phyloP scores from a whole-genome alignment of 1,140 invertebrate genomes.

The Pinna nobilis region DNA sequence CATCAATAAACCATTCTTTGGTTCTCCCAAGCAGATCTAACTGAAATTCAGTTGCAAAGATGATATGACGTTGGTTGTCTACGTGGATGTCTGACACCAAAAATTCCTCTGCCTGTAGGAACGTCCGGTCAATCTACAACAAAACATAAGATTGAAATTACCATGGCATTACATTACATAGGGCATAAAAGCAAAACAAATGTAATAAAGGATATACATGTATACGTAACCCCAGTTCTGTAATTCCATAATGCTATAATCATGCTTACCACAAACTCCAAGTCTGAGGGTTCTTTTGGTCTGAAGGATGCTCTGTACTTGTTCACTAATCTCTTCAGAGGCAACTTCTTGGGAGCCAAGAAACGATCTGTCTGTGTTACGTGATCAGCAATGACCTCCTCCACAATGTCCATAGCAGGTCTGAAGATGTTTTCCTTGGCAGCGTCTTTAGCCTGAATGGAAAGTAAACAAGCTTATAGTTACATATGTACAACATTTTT shows the following conservation, averaged over 20 bases:
- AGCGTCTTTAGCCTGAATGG: conserved; percentile 13
- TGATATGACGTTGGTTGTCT: conserved; percentile 6
- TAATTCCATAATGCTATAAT: neutral
- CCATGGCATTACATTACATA: too few species aligned
- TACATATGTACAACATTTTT: neutral
- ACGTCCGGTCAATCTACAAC: conserved; percentile 2
- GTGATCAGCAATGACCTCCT: neutral
- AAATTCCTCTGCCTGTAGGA: conserved; percentile 21
- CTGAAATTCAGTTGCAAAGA: conserved; percentile 23
- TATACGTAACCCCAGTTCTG: neutral
- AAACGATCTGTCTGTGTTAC: neutral
- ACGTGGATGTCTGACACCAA: conserved; percentile 9
- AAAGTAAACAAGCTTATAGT: neutral
- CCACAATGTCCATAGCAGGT: conserved; percentile 22
- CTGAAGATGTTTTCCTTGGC: conserved; percentile 5
- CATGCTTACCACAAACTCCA: neutral
- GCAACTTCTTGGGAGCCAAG: neutral
- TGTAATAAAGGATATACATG: neutral
- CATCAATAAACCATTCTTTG: conserved; percentile 31
- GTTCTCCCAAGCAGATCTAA: conserved; percentile 13
- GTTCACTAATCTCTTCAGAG: conserved; percentile 22
- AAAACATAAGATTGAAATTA: too few species aligned
- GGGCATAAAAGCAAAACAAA: neutral
- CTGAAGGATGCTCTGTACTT: neutral
- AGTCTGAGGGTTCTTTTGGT: neutral